Conservation (phyloP, 2,113 vertebrate species). For the Alces alces region DNA sequence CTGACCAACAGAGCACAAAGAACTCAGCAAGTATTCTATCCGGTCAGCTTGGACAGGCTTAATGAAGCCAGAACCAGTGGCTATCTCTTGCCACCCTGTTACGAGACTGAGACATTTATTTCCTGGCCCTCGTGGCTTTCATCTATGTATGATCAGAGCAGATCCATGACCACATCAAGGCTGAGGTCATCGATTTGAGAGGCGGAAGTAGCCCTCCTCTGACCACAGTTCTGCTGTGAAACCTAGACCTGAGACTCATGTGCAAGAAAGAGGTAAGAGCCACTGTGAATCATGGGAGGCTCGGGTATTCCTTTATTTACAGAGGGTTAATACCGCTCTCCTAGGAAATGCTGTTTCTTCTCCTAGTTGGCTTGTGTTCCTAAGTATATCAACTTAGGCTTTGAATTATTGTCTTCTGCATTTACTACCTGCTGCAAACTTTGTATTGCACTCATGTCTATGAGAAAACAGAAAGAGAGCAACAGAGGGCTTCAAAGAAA, state of each 20-base stretch:
- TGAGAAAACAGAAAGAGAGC: neutral
- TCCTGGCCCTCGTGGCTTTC: neutral
- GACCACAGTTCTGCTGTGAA: neutral
- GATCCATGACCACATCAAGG: neutral
- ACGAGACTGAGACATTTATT: neutral
- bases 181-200: neutral
- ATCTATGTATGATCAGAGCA: neutral
- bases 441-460: neutral
- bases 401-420: neutral
- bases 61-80: neutral
- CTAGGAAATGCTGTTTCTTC: neutral
- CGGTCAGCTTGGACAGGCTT: neutral
- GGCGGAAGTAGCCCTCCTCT: neutral
- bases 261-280: neutral
- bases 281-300: neutral
- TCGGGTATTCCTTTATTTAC: neutral
- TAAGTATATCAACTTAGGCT: neutral
- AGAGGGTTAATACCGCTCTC: neutral
- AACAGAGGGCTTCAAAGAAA: constrained; percentile 24
- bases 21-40: neutral
- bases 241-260: neutral
- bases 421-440: neutral
- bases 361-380: neutral
- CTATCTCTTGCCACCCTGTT: neutral
- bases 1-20: neutral